phyloP scores from a whole-genome alignment of 2,888 invertebrate species.

The Chromoteleia sp. region DNA sequence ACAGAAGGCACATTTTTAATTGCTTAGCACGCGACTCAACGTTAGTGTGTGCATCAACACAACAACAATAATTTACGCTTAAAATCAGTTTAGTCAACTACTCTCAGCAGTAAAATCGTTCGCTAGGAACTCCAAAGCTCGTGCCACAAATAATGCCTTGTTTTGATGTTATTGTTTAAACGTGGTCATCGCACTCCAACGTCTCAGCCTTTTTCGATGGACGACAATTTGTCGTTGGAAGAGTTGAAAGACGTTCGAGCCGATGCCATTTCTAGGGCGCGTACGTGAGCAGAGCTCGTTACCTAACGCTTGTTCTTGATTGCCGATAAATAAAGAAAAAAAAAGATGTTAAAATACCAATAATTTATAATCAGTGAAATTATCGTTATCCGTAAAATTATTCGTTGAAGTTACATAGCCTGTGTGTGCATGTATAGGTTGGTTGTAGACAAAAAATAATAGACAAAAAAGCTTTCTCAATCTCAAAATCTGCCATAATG shows the following conservation, averaged over 20 bases:
- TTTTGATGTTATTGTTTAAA: conserved; percentile 8
- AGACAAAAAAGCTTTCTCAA: conserved; percentile 33
- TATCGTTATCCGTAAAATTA: conserved; percentile 76
- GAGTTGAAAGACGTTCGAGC: conserved; percentile 11
- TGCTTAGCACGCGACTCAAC: conserved; percentile 72
- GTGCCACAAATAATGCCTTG: conserved; percentile 63
- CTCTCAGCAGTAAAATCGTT: conserved; percentile 82
- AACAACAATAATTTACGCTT: conserved; percentile 81
- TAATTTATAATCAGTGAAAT: conserved; percentile 79
- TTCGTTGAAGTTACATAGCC: conserved; percentile 67
- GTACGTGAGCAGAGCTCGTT: conserved; percentile 75
- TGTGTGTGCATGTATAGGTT: conserved; percentile 16
- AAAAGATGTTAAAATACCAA: conserved; percentile 79
- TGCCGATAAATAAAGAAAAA: conserved; percentile 77
- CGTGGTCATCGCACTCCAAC: conserved; percentile 5
- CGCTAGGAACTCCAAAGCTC: conserved; percentile 79
- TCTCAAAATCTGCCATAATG: conserved; percentile 26
- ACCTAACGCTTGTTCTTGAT: conserved; percentile 74
- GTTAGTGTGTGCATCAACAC: conserved; percentile 52
- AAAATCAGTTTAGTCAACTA: conserved; percentile 81
- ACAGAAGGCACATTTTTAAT: conserved; percentile 76
- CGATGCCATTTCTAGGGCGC: conserved; percentile 45
- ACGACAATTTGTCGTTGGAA: conserved; percentile 2
- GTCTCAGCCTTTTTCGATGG: conserved; percentile 4
- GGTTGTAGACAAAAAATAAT: conserved; percentile 13